A percentile compares a stretch with the other conserved stretches of the same genome.
These are phyloP conservation scores for Brachirus orientalis DNA, from an alignment of 2,113 vertebrate species.

Conservation along the genomic window DNA sequence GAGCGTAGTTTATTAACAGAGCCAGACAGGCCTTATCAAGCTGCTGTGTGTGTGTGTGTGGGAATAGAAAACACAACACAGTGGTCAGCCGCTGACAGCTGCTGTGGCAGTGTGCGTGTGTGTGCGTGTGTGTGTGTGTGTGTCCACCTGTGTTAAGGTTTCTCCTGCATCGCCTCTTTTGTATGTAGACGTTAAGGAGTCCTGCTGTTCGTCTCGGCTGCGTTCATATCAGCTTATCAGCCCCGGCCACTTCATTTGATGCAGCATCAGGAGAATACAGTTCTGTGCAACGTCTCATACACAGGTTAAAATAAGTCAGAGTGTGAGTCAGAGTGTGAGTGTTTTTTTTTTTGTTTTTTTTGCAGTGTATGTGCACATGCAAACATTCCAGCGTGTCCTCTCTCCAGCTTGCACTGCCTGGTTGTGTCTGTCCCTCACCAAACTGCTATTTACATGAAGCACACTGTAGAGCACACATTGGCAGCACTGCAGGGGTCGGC, in stretches of 20 bases:
- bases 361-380: constrained; percentile 18
- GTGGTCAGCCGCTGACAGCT: constrained; percentile 34
- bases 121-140: constrained; percentile 12
- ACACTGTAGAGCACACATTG: not conserved
- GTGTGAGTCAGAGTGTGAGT: constrained; percentile 1
- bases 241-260: constrained; percentile 55
- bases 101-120: constrained; percentile 2
- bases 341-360: too few relatives aligned
- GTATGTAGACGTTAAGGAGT: not conserved
- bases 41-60: not conserved
- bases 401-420: constrained; percentile 17
- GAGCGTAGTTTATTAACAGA: constrained; percentile 24
- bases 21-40: constrained; percentile 20
- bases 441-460: not conserved
- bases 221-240: constrained; percentile 57
- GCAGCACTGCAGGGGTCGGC: not conserved
- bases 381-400: not conserved
- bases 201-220: constrained; percentile 56
- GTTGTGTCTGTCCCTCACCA: constrained; percentile 17
- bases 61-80: constrained; percentile 28
- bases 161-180: not conserved
- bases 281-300: constrained; percentile 33
- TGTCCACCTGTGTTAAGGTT: constrained; percentile 34
- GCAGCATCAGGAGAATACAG: constrained; percentile 31
- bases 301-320: not conserved